These are phyloP conservation scores for Orbicella faveolata DNA, from an alignment of 64 coral and sea anemone species.

Conservation along the genomic window DNA sequence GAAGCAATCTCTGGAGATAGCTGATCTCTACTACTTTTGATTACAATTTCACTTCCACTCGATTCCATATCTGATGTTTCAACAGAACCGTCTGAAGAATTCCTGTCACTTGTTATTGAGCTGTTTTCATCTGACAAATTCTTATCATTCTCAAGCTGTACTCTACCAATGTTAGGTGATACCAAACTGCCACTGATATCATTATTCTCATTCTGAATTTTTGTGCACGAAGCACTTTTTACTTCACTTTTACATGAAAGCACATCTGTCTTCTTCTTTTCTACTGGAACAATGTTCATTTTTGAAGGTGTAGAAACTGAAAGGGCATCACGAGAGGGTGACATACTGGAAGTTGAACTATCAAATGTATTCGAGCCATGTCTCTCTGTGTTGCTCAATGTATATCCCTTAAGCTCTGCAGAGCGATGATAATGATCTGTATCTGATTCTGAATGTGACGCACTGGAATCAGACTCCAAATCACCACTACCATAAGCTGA, in stretches of 20 bases:
- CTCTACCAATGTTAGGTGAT: neutral
- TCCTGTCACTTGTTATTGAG: neutral
- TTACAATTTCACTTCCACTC: neutral
- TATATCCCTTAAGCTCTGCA: neutral
- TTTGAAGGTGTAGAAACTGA: neutral
- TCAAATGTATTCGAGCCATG: too few relatives aligned
- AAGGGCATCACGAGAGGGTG: neutral
- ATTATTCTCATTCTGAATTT: neutral
- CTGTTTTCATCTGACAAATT: neutral
- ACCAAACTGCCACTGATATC: neutral
- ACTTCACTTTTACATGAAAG: neutral
- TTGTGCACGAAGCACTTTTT: neutral
- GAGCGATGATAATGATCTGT: neutral
- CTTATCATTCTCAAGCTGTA: neutral
- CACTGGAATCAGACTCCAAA: neutral
- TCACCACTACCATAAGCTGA: neutral
- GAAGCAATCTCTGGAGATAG: neutral
- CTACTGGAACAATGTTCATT: too few relatives aligned
- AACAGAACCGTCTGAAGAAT: conserved; percentile 4
- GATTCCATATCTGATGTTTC: neutral
- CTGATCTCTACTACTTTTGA: neutral
- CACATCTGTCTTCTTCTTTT: neutral
- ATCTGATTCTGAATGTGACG: neutral
- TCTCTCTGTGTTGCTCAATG: neutral
- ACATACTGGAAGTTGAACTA: neutral